A percentile compares a stretch with the other conserved stretches of the same genome.
phyloP scores from a whole-genome alignment of 2,888 invertebrate species.

The Hetaerina titia region DNA sequence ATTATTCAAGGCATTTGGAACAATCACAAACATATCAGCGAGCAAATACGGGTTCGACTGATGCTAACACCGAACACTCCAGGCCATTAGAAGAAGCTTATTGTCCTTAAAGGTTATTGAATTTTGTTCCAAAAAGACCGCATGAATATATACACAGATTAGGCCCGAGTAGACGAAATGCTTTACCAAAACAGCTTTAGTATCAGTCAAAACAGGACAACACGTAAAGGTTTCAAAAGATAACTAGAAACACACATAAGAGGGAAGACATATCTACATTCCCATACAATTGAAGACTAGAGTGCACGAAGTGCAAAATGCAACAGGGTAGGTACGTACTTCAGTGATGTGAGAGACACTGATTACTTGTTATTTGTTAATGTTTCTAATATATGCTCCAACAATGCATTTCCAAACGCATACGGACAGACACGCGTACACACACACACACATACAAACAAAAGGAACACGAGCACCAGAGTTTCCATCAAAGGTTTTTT shows the following conservation, averaged over 20 bases:
- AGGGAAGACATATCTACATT: constrained; percentile 34
- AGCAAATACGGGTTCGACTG: not conserved
- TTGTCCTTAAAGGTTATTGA: not conserved
- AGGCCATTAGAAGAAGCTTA: not conserved
- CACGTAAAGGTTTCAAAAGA: not conserved
- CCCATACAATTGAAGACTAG: not conserved
- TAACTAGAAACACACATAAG: not conserved
- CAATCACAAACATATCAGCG: not conserved
- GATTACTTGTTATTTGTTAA: not conserved
- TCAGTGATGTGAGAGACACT: not conserved
- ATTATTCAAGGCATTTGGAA: not conserved
- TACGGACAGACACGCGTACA: not conserved
- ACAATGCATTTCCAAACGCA: constrained; percentile 48
- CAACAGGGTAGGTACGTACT: not conserved
- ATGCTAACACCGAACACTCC: not conserved
- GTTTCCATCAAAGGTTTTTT: not conserved
- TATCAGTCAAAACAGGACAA: not conserved
- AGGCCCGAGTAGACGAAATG: not conserved
- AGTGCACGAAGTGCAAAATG: not conserved
- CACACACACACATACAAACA: not conserved
- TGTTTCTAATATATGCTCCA: not conserved
- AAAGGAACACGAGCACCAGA: constrained; percentile 18
- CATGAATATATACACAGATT: not conserved
- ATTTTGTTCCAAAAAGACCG: not conserved
- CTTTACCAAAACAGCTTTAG: constrained; percentile 12